A percentile compares a stretch with the other conserved stretches of the same genome.
Conservation (phyloP, 2,797 vertebrate genomes). For the Anabas testudineus region DNA sequence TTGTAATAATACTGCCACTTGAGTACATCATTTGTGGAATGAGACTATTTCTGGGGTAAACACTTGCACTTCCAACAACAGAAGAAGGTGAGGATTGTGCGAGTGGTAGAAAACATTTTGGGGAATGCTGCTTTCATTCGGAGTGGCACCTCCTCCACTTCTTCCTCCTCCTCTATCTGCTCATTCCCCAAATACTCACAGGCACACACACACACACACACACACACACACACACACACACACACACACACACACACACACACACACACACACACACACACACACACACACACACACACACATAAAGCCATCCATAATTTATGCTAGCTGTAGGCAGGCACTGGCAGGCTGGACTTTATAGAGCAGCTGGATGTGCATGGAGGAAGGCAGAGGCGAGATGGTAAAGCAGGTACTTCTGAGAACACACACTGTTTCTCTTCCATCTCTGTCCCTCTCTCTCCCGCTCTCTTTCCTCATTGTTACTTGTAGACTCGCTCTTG, state of each 20-base stretch:
- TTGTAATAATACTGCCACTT: too few relatives aligned
- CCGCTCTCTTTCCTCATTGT: conserved; percentile 23
- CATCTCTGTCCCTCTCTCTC: conserved; percentile 17
- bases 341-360: conserved; percentile 86
- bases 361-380: conserved; percentile 89
- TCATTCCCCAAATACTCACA: conserved; percentile 56
- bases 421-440: conserved; percentile 39
- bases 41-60: too few relatives aligned
- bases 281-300: conserved; percentile 48
- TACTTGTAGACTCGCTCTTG: conserved; percentile 12
- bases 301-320: conserved; percentile 79
- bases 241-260: conserved; percentile 51
- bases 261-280: conserved; percentile 52
- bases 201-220: conserved; percentile 50
- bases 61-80: too few relatives aligned
- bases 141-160: conserved; percentile 75
- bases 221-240: conserved; percentile 49
- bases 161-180: conserved; percentile 70
- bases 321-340: conserved; percentile 89
- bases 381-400: conserved; percentile 87
- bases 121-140: conserved; percentile 69
- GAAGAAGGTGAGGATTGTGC: background rate
- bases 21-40: too few relatives aligned
- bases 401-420: conserved; percentile 88
- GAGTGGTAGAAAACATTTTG: conserved; percentile 42